Evolutionary conservation across 2,113 vertebrate genomes (phyloP).

Genomic region (Aspidoscelis tigris): DNA sequence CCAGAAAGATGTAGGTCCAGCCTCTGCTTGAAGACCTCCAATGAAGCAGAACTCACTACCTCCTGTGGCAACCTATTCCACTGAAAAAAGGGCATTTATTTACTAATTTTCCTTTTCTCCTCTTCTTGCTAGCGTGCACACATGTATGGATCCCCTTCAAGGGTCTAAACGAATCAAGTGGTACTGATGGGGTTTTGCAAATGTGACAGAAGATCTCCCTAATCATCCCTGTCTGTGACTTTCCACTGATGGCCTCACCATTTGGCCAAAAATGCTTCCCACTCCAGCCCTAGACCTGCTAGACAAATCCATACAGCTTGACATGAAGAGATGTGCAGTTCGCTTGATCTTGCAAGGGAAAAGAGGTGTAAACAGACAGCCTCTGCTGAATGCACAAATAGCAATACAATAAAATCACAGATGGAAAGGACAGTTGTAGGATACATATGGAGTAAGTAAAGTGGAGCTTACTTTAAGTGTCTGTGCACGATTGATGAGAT

Average conservation of each 20-base stretch:
- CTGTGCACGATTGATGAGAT: slow-evolving; percentile 87
- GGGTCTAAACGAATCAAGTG: background rate
- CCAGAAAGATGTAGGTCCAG: too few relatives aligned
- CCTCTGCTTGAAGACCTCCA: too few relatives aligned
- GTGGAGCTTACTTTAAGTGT: slow-evolving; percentile 78
- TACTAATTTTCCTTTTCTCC: background rate
- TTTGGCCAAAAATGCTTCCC: background rate
- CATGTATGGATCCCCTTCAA: background rate
- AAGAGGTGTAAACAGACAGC: too few relatives aligned
- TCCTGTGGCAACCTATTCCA: too few relatives aligned
- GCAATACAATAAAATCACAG: background rate
- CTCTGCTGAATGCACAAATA: background rate
- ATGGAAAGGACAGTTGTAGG: too few relatives aligned
- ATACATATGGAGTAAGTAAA: background rate
- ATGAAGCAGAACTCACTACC: too few relatives aligned
- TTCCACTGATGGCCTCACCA: background rate
- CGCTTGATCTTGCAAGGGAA: background rate
- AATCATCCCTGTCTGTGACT: too few relatives aligned
- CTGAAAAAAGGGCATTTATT: too few relatives aligned
- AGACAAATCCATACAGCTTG: background rate
- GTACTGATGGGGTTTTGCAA: background rate
- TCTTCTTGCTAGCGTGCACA: too few relatives aligned
- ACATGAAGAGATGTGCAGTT: background rate
- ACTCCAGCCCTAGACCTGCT: background rate
- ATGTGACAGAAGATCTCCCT: background rate